Percentiles rank a stretch among this genome's conserved stretches.
These are phyloP conservation scores for Eupithecia dodoneata DNA, from an alignment of 2,888 invertebrate species.

Conservation along the genomic window DNA sequence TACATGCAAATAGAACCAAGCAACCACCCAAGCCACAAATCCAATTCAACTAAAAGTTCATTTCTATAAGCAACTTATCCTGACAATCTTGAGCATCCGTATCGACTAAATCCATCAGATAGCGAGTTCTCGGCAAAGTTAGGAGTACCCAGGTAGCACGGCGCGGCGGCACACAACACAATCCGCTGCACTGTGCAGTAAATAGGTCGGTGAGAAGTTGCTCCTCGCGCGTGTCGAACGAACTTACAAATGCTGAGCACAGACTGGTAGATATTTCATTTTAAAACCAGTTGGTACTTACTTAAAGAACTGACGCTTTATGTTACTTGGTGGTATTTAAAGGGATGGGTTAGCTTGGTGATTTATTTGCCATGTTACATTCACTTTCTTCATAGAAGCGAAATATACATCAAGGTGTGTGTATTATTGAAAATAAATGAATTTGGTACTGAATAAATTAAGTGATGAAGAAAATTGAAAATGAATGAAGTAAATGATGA, in stretches of 20 bases:
- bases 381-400: neutral
- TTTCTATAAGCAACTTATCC: conserved; percentile 20
- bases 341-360: neutral
- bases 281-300: conserved; percentile 6
- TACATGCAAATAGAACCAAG: neutral
- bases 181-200: conserved; percentile 53
- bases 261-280: conserved; percentile 45
- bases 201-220: conserved; percentile 63
- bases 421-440: neutral
- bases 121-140: conserved; percentile 49
- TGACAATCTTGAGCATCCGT: conserved; percentile 40
- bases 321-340: neutral
- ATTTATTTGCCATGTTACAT: neutral
- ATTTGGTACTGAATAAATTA: no score
- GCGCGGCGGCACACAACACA: conserved; percentile 38
- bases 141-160: conserved; percentile 47
- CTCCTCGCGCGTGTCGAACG: conserved; percentile 52
- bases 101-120: conserved; percentile 56
- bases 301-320: neutral
- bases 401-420: neutral
- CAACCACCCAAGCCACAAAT: conserved; percentile 9
- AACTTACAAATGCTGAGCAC: conserved; percentile 51
- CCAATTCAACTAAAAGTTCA: conserved; percentile 18
- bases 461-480: neutral
- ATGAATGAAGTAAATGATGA: neutral